Conservation (phyloP, 2,888 invertebrate genomes). For the Euplagia quadripunctaria region DNA sequence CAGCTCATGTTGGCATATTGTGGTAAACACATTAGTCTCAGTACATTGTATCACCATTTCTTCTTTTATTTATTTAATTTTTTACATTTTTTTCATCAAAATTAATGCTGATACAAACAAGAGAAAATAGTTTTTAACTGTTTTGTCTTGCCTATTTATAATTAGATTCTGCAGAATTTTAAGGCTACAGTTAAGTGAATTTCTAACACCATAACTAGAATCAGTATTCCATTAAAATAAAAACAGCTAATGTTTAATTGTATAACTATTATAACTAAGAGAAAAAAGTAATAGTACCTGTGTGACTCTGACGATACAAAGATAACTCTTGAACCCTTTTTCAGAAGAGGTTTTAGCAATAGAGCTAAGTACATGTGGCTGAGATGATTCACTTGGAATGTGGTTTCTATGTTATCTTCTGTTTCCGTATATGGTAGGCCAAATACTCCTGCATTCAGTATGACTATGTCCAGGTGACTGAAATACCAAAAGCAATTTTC, state of each 20-base stretch:
- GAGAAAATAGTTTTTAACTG: too few relatives aligned
- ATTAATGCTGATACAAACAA: too few relatives aligned
- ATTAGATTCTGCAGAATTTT: too few relatives aligned
- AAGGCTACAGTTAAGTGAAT: too few relatives aligned
- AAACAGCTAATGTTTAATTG: too few relatives aligned
- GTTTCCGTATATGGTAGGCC: conserved; percentile 91
- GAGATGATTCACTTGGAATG: conserved; percentile 96
- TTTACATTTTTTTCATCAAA: too few relatives aligned
- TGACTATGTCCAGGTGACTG: conserved; percentile 91
- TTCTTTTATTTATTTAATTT: too few relatives aligned
- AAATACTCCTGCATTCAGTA: conserved; percentile 94
- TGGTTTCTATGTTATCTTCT: conserved; percentile 91
- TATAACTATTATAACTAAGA: not conserved
- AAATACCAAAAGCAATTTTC: conserved; percentile 48
- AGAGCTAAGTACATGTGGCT: conserved; percentile 93
- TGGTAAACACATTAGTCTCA: too few relatives aligned
- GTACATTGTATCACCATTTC: too few relatives aligned
- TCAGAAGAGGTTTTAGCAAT: conserved; percentile 90
- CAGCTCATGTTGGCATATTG: too few relatives aligned
- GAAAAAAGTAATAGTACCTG: conserved; percentile 84
- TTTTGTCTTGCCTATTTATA: too few relatives aligned
- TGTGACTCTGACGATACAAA: conserved; percentile 97
- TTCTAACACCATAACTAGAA: too few relatives aligned
- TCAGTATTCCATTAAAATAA: not conserved
- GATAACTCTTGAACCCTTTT: conserved; percentile 91